A percentile compares a stretch with the other conserved stretches of the same genome.
Evolutionary conservation across 2,888 invertebrate genomes (phyloP).

Genomic region (Pasiphila rectangulata): DNA sequence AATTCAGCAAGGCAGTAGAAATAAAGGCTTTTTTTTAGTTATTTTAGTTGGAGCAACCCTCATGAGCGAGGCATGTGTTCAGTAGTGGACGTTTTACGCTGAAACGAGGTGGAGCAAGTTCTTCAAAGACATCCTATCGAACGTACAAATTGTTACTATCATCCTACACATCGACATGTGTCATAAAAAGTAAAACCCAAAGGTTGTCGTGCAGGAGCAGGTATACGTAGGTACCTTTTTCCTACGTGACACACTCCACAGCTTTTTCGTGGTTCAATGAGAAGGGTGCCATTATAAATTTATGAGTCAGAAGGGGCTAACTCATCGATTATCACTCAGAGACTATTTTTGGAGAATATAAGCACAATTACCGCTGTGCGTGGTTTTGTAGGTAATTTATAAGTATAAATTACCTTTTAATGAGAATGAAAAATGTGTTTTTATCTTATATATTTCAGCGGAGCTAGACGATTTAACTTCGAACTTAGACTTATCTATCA

Average conservation of each 20-base stretch:
- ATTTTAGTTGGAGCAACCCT: too few relatives aligned
- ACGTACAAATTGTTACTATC: not conserved
- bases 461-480: too few relatives aligned
- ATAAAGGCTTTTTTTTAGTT: too few relatives aligned
- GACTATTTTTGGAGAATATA: slow-evolving; percentile 12
- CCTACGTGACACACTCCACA: slow-evolving; percentile 22
- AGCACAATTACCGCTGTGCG: slow-evolving; percentile 4
- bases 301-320: slow-evolving; percentile 14
- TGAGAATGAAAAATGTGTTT: too few relatives aligned
- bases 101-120: too few relatives aligned
- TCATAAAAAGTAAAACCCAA: slow-evolving; percentile 5
- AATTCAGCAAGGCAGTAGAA: too few relatives aligned
- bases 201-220: not conserved
- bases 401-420: too few relatives aligned
- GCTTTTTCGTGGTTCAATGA: slow-evolving; percentile 22
- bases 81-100: too few relatives aligned
- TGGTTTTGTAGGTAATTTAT: not conserved
- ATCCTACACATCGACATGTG: not conserved
- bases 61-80: too few relatives aligned
- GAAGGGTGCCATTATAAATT: slow-evolving; percentile 19
- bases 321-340: slow-evolving; percentile 19
- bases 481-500: too few relatives aligned
- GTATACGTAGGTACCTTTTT: slow-evolving; percentile 6
- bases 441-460: too few relatives aligned
- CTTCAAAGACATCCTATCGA: not conserved